Evolutionary conservation across 1,140 invertebrate genomes (phyloP), one percentile per base, ranked within the genome.

Genomic region (Nasonia longicornis): DNA sequence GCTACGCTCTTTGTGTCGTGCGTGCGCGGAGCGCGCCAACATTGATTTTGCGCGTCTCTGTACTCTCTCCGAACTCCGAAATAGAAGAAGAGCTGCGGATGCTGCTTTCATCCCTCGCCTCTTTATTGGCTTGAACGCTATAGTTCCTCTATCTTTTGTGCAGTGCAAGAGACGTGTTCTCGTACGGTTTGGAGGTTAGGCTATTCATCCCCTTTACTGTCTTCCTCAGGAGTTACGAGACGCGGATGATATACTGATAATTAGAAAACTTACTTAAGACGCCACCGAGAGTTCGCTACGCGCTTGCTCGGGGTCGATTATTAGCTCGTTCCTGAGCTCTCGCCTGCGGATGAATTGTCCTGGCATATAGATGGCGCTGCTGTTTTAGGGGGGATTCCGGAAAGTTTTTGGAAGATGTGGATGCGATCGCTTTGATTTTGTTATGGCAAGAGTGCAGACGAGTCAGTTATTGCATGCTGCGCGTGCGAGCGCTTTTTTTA

Each of bases 211-310:
- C 69, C 29, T 22, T 8, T 26, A 67, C 11, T 29, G 66, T 31
- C 26, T 52, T 38, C 2, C 2, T 14, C 4, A 42, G 64, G 67
- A 71, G 74, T 71, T 81, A 66, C 35, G n/a, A 31, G 73, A 63
- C 71, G n/a, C 10, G 48, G 69, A 72, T 81, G 67, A 81, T 81
- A 77, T 77, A 81, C 66, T 81, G 69, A 81, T 81, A 81, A 81
- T 81, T 81, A 77, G 80, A 81, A 81, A 81, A 77, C 73, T 81
- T 77, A 81, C 74, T 81, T 81, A 81, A 81, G 66, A 2, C 29
- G 63, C 7, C 12, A 1, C 14, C n/a, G 8, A 69, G 8, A 69
- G 64, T 80, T 69, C 20, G 26, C 69, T 67, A 22, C n/a, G 3
- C 29, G 6, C 22, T 11, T 8, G 6, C 31, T 0, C 38, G 48